Base-by-base conservation (phyloP, 2,797 vertebrate genomes). In the Babyrousa celebensis region DNA sequence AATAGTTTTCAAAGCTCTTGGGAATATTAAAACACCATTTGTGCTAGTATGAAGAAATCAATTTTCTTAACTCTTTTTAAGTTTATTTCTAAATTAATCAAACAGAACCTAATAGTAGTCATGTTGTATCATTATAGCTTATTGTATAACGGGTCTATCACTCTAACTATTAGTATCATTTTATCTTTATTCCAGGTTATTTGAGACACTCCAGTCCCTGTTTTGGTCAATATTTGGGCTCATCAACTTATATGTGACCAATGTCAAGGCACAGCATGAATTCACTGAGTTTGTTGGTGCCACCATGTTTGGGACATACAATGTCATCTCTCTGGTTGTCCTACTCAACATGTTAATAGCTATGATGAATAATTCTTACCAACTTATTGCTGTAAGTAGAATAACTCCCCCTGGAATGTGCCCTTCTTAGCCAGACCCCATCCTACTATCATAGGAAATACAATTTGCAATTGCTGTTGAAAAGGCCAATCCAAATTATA, bases 351-450 rank as follows among this genome's bases (percentile, higher is more conserved):
- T 99, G 99, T 98, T 99, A 25, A 99, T 99, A 95, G 99, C 99
- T 75, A 99, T 99, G 99, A 99, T 99, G 99, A 99, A 99, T 98
- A 99, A 99, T 98, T 99, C 99, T 82, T 99, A 99, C 97, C 99
- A 99, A 97, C 99, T 99, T 91, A 99, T 99, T 97, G 99, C 99
- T 94, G 99, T 99, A 98, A 99, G 99, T 99, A 79, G 0, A 83
- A 93, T 62, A 88, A 65, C 18, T 68, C 0, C 9, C 23, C 67
- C 4, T 85, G 23, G 25, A 75, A n/a, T 36, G 0, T 65, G 62
- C 54, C 60, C 15, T 88, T 83, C 12, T 75, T 80, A 70, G 54
- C 10, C 89, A 0, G 56, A 62, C 32, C 18, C 27, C 27, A 25
- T 56, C n/a, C 17, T 52, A 12, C 29, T 32, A 36, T 36, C 7